Evolutionary conservation across 2,113 vertebrate species (phyloP).

Genomic region (Eublepharis macularius): DNA sequence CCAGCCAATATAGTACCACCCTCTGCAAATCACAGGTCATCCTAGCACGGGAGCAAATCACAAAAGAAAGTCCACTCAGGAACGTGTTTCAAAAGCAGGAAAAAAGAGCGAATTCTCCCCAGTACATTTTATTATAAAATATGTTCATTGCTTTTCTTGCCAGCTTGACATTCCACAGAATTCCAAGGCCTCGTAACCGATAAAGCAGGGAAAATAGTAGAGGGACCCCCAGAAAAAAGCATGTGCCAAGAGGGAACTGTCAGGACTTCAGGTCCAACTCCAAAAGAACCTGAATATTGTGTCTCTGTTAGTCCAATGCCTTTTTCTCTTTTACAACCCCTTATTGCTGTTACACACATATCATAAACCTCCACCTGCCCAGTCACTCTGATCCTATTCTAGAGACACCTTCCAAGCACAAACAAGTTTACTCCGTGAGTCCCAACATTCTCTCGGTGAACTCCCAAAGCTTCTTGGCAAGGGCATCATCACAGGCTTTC

Average conservation of each 20-base stretch:
- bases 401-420: fast-evolving
- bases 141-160: background rate
- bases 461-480: constrained; percentile 87
- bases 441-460: constrained; percentile 83
- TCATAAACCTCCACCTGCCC: too few species aligned
- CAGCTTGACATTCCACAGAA: background rate
- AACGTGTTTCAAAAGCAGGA: background rate
- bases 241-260: too few species aligned
- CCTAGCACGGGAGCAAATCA: background rate
- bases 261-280: background rate
- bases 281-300: background rate
- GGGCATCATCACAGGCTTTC: constrained; percentile 77
- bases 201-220: background rate
- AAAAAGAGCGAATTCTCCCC: background rate
- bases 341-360: background rate
- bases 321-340: background rate
- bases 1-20: background rate
- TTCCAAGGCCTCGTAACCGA: background rate
- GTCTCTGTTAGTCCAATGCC: too few species aligned
- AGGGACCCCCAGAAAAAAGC: background rate
- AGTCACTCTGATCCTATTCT: background rate
- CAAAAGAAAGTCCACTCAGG: background rate
- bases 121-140: background rate
- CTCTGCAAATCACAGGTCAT: background rate
- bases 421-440: background rate